A percentile compares a stretch with the other conserved stretches of the same genome.
Evolutionary conservation across 2,113 vertebrate species (phyloP).

Genomic region (Thermophis baileyi): DNA sequence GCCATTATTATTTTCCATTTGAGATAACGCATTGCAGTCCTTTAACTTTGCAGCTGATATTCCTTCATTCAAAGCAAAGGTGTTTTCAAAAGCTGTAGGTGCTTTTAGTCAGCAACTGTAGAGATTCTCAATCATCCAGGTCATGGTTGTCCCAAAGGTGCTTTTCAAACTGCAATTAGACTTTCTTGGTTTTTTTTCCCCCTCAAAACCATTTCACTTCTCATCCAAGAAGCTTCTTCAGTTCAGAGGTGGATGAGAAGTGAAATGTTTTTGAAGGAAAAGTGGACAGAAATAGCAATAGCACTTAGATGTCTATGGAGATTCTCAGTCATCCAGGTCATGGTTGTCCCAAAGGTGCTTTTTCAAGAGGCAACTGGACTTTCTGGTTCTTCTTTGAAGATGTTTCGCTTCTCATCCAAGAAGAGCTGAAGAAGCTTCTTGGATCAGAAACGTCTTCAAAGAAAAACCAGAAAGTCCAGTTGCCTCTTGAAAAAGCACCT

Average conservation of each 20-base stretch:
- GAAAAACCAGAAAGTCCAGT: not conserved
- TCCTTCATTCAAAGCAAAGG: conserved; percentile 17
- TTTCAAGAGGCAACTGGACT: too few species aligned
- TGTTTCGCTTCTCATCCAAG: not conserved
- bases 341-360: too few species aligned
- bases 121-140: not conserved
- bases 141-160: not conserved
- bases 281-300: too few species aligned
- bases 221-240: not conserved
- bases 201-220: not conserved
- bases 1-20: conserved; percentile 29
- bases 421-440: not conserved
- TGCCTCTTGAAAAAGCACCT: not conserved
- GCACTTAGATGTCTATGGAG: too few species aligned
- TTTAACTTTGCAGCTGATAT: conserved; percentile 14
- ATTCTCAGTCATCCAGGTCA: too few species aligned
- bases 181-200: too few species aligned
- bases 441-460: not conserved
- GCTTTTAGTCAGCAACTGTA: not conserved
- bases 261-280: not conserved
- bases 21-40: not conserved
- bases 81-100: not conserved
- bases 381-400: too few species aligned
- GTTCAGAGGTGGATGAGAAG: not conserved
- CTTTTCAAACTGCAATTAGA: not conserved